A percentile compares a stretch with the other conserved stretches of the same genome.
Conservation (phyloP, 2,797 vertebrate species). For the Leptatherina wallacei region DNA sequence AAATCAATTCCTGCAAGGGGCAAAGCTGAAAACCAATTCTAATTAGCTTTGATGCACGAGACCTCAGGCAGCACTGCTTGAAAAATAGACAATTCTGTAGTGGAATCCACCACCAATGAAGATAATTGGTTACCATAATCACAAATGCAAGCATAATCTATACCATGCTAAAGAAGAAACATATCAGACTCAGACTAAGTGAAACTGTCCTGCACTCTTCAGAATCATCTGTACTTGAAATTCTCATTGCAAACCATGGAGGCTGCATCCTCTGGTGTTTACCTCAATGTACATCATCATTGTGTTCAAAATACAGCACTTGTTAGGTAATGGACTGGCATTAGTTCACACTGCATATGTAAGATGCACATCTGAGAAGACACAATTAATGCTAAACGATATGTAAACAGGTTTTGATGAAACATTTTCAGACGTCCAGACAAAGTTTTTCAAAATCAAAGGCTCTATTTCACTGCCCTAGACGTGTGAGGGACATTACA, state of each 20-base stretch:
- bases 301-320: too few relatives aligned
- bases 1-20: background rate
- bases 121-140: background rate
- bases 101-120: background rate
- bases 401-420: background rate
- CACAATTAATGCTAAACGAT: background rate
- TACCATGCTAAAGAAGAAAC: background rate
- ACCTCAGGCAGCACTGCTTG: background rate
- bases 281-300: too few relatives aligned
- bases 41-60: background rate
- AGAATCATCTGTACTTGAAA: background rate
- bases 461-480: too few relatives aligned
- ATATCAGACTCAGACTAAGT: background rate
- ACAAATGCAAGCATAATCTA: background rate
- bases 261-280: background rate
- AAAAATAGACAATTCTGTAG: background rate
- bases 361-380: background rate
- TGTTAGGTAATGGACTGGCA: too few relatives aligned
- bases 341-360: background rate
- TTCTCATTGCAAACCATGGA: background rate
- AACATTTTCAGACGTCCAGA: background rate
- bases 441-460: background rate
- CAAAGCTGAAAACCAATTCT: background rate
- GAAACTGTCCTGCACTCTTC: background rate
- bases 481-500: too few relatives aligned